Evolutionary conservation across 2,113 vertebrate species (phyloP), one percentile per base, ranked within the genome.

Genomic region (Anseranas semipalmata): DNA sequence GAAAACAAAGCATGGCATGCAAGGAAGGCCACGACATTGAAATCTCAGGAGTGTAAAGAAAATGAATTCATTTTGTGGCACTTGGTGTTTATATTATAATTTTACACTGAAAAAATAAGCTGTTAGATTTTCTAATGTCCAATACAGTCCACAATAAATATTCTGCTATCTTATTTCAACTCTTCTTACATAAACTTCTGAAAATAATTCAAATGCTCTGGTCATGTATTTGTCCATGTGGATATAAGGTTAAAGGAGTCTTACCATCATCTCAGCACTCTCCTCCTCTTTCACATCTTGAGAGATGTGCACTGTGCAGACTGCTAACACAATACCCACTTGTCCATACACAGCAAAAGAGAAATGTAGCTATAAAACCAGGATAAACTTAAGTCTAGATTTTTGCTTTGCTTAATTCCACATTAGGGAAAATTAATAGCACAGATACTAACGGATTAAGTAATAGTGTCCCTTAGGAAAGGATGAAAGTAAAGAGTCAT

Each of bases 191-290:
- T 1, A 25, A 30, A 37, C 25, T 37, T 87, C 19, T 35, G 28
- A 78, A 68, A 85, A 58, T 16, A 58, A 76, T 68, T 89, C 55
- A 43, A 9, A 35, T 39, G 19, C 12, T 50, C 45, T 11, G 9
- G 19, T 15, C 32, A 14, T 46, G 7, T 59, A 82, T 27, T 63
- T 56, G 15, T 15, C 50, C 0, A 0, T 2, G 2, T 9, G 73
- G 41, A 15, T 9, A 3, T 2, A 37, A 43, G 12, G 56, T 62
- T 32, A 12, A 56, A 70, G 43, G 18, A 21, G 15, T 11, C 41
- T 39, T 14, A 18, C n/a, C 19, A 13, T 27, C 14, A 0, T 13
- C 28, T 58, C 50, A 8, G n/a, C 52, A 28, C 6, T 22, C 7
- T 20, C 5, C 4, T 32, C 62, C 46, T n/a, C 25, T 33, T 7